These are phyloP conservation scores for Tachystola acroxantha DNA, from an alignment of 2,888 invertebrate species.

Conservation along the genomic window DNA sequence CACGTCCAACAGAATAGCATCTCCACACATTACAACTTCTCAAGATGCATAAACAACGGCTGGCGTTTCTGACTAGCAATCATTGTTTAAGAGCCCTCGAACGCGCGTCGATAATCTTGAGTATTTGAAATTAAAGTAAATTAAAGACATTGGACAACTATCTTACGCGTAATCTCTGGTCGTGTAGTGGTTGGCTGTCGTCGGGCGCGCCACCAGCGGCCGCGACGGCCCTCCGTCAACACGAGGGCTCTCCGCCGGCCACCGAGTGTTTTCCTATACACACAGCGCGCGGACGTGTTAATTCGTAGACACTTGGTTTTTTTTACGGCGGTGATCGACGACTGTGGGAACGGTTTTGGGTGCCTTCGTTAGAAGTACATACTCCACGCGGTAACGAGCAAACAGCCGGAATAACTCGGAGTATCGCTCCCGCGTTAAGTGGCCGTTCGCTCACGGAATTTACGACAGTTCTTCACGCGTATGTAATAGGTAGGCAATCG, in stretches of 20 bases:
- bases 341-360: constrained; percentile 75
- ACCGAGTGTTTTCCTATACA: constrained; percentile 75
- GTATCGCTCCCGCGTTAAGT: constrained; percentile 71
- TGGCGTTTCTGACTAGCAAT: constrained; percentile 45
- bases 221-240: constrained; percentile 67
- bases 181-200: constrained; percentile 45
- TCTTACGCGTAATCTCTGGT: constrained; percentile 50
- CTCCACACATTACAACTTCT: constrained; percentile 22
- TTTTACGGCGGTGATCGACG: constrained; percentile 72
- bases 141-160: constrained; percentile 63
- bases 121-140: constrained; percentile 65
- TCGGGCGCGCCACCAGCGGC: constrained; percentile 29
- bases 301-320: constrained; percentile 75
- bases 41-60: constrained; percentile 42
- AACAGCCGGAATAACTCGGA: constrained; percentile 64
- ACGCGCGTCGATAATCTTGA: constrained; percentile 25
- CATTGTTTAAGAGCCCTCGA: constrained; percentile 45
- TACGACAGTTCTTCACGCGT: constrained; percentile 55
- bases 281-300: constrained; percentile 73
- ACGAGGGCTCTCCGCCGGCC: constrained; percentile 64
- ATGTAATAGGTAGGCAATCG: constrained; percentile 49
- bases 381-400: constrained; percentile 69
- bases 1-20: constrained; percentile 14
- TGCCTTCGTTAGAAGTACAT: constrained; percentile 71
- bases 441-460: constrained; percentile 58